A percentile compares a stretch with the other conserved stretches of the same genome.
phyloP scores from a whole-genome alignment of 1,140 invertebrate genomes.

The Ptiloglossa arizonensis region DNA sequence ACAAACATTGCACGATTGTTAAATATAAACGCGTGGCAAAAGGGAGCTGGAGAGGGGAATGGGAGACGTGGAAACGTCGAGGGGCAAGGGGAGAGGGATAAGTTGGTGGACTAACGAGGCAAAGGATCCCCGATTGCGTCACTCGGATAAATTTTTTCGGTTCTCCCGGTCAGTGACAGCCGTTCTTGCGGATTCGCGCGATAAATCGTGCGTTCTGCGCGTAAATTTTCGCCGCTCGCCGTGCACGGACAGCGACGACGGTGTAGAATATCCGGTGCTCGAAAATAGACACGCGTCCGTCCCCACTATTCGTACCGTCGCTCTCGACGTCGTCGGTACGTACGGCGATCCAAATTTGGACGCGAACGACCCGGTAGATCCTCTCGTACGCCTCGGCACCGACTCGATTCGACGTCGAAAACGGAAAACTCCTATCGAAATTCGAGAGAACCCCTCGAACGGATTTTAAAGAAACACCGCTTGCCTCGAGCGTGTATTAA shows the following conservation, averaged over 20 bases:
- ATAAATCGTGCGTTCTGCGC: conserved; percentile 29
- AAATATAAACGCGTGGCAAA: conserved; percentile 18
- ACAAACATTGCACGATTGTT: conserved; percentile 23
- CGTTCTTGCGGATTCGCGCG: background rate
- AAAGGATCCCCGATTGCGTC: conserved; percentile 14
- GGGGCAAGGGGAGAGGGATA: too few relatives aligned
- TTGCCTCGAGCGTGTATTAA: too few relatives aligned
- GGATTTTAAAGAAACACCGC: too few relatives aligned
- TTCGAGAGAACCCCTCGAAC: too few relatives aligned
- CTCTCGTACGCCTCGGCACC: conserved; percentile 24
- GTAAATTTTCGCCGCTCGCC: conserved; percentile 20
- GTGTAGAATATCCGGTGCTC: conserved; percentile 78
- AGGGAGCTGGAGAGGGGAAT: too few relatives aligned
- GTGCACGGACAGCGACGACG: conserved; percentile 22
- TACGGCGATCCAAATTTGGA: conserved; percentile 80
- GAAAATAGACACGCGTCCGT: conserved; percentile 77
- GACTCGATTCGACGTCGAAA: conserved; percentile 48
- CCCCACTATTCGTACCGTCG: conserved; percentile 64
- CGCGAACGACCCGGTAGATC: conserved; percentile 65
- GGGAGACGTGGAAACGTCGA: too few relatives aligned
- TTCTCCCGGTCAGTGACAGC: background rate
- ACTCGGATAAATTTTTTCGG: background rate
- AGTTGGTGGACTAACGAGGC: too few relatives aligned
- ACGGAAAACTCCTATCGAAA: conserved; percentile 12
- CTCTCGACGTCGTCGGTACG: conserved; percentile 51